Base-by-base conservation (phyloP, 1,140 invertebrate genomes). In the Lamellibrachia luymesi region DNA sequence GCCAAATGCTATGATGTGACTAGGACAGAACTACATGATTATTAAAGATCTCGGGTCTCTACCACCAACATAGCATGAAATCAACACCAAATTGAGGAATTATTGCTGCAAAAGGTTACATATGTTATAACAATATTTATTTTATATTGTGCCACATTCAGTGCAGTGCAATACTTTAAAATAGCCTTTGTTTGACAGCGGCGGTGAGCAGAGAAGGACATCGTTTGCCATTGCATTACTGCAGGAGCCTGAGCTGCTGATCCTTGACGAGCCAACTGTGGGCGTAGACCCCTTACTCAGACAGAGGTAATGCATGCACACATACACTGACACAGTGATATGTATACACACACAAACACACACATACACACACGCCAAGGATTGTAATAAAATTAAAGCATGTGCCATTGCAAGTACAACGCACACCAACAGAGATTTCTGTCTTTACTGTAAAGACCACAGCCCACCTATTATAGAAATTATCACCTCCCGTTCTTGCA, bases 191-290 rank as follows among this genome's bases (percentile, higher is more conserved):
- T 93, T 94, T 17, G 96, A 80, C 95, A 98, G 98, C 96, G 98
- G 98, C 94, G 98, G 98, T 51, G 98, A 99, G 96, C 98, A 99
- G 95, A 97, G 98, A 89, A 97, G 98, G 94, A 98, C 99, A 0
- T 99, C 98, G 6, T 98, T 99, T 95, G 98, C 98, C 0, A 98
- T 98, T 49, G 98, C 98, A 2, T 96, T 99, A 6, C 98, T 99
- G 97, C 98, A 99, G 95, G 98, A 98, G 96, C 98, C 98, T 0
- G 98, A 99, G 96, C 97, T 99, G 27, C 96, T 99, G 25, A 99
- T 99, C 95, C 97, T 99, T 22, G 98, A 99, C 95, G 98, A 99
- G 96, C 98, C 98, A 17, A 99, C 98, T 0, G 98, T 99, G 38
- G 98, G 98, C 50, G 98, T 99, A 49, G 98, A 99, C 97, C 98